phyloP scores from a whole-genome alignment of 2,113 vertebrate species.

The Malurus alboscapulatus region DNA sequence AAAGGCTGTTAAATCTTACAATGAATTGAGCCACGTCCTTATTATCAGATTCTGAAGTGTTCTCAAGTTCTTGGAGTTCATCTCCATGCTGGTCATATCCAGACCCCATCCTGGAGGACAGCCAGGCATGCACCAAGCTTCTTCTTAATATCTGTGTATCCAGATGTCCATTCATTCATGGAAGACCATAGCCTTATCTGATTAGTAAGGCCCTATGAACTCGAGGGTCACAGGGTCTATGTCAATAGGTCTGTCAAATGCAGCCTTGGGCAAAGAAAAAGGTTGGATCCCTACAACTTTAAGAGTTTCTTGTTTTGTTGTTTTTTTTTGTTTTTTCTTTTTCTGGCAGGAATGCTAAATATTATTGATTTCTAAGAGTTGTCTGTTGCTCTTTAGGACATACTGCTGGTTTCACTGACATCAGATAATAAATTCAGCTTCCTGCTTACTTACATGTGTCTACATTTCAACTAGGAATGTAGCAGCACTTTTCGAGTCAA shows the following conservation, averaged over 20 bases:
- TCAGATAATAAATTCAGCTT: background rate
- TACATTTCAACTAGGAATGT: background rate
- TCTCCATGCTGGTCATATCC: background rate
- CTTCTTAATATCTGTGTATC: background rate
- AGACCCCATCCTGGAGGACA: background rate
- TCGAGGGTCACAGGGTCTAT: background rate
- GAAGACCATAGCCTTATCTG: background rate
- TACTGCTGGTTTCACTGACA: background rate
- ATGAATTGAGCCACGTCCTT: background rate
- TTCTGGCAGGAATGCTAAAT: background rate
- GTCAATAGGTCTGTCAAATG: background rate
- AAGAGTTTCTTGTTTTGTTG: background rate
- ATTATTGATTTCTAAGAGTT: background rate
- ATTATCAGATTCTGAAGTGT: background rate
- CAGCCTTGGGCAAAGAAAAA: background rate
- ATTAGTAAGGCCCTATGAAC: background rate
- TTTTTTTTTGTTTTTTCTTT: background rate
- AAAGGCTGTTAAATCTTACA: background rate
- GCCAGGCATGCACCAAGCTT: background rate
- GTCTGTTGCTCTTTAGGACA: background rate
- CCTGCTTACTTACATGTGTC: background rate
- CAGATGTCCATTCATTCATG: background rate
- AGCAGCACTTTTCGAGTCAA: background rate
- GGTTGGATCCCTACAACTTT: background rate
- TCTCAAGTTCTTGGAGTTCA: background rate